These are phyloP conservation scores for Enteromius anoplus DNA, from an alignment of 2,797 vertebrate species.

Conservation along the genomic window DNA sequence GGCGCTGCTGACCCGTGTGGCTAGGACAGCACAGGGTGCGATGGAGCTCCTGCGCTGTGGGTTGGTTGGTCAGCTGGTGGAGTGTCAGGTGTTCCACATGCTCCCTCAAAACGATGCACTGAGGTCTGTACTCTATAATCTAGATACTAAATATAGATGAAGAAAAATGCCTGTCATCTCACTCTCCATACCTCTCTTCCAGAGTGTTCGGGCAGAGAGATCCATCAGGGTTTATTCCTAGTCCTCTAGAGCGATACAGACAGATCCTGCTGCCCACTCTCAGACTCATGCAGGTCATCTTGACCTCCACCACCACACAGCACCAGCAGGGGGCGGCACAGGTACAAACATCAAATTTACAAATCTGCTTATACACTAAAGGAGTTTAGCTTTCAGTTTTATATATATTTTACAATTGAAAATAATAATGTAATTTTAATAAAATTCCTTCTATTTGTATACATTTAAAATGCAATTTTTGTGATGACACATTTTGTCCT, in stretches of 20 bases:
- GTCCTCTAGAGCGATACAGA: conserved; percentile 90
- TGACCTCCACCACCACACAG: conserved; percentile 91
- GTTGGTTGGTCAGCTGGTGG: conserved; percentile 88
- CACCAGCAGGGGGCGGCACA: conserved; percentile 95
- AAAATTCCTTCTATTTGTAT: neutral
- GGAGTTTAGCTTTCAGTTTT: no score
- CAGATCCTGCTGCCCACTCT: conserved; percentile 94
- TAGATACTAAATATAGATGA: neutral
- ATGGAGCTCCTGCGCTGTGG: conserved; percentile 92
- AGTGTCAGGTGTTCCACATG: conserved; percentile 97
- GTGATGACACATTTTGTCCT: neutral
- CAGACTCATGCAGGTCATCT: conserved; percentile 91
- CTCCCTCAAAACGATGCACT: conserved; percentile 89
- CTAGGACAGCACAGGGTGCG: conserved; percentile 90
- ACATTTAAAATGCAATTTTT: neutral
- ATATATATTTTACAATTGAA: no score
- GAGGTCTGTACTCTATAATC: conserved; percentile 73
- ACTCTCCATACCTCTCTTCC: conserved; percentile 20
- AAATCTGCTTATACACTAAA: neutral
- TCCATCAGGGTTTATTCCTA: conserved; percentile 90
- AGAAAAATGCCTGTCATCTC: neutral
- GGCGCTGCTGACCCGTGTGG: conserved; percentile 94
- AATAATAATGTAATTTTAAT: no score
- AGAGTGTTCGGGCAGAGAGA: conserved; percentile 89
- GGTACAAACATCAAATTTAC: conserved; percentile 66